Evolutionary conservation across 2,113 vertebrate genomes (phyloP).

Genomic region (Lycaon pictus): DNA sequence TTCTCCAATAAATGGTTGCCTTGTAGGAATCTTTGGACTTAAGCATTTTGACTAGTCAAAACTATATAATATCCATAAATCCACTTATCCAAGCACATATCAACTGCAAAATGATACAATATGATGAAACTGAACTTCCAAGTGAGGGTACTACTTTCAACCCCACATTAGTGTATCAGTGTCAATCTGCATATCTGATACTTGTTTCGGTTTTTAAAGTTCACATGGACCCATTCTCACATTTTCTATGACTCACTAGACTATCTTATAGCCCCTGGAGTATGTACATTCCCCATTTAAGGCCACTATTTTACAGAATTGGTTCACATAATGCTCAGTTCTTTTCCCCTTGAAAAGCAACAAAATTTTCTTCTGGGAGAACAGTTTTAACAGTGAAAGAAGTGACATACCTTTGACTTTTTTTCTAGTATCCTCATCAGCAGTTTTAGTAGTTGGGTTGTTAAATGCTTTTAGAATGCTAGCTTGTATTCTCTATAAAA

Average conservation of each 20-base stretch:
- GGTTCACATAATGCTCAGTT: slow-evolving; percentile 24
- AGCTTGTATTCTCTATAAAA: slow-evolving; percentile 94
- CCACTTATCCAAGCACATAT: background rate
- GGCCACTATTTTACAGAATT: background rate
- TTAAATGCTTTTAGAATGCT: slow-evolving; percentile 98
- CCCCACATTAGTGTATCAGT: background rate
- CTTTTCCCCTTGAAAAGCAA: background rate
- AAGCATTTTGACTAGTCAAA: background rate
- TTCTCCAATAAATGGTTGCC: background rate
- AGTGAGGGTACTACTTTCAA: background rate
- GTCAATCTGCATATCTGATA: background rate
- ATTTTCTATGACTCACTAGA: background rate
- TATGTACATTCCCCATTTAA: background rate
- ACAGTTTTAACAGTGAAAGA: slow-evolving; percentile 52
- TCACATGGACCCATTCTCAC: background rate
- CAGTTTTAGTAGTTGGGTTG: slow-evolving; percentile 98
- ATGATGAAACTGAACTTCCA: background rate
- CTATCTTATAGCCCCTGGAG: background rate
- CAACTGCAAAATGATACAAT: background rate
- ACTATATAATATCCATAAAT: background rate
- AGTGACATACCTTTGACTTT: slow-evolving; percentile 95
- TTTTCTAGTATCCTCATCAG: slow-evolving; percentile 97
- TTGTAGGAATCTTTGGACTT: background rate
- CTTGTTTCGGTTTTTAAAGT: slow-evolving; percentile 13
- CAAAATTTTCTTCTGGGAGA: slow-evolving; percentile 13